Evolutionary conservation across 2,113 vertebrate genomes (phyloP).

Genomic region (Cyanocitta stelleri): DNA sequence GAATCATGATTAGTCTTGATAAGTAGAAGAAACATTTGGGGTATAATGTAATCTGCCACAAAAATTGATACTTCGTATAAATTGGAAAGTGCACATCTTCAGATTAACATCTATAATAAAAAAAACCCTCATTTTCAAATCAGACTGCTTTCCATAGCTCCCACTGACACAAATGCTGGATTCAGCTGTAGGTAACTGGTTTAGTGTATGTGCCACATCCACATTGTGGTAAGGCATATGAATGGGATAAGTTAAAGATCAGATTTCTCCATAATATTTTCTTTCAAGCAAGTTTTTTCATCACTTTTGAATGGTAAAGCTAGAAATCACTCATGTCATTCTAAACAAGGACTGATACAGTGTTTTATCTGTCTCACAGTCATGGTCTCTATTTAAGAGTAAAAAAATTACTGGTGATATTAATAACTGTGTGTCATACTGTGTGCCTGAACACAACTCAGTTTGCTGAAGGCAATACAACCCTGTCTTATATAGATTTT

Average conservation of each 20-base stretch:
- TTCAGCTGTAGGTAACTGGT: background rate
- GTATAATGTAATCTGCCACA: background rate
- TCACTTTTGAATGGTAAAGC: background rate
- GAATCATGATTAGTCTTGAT: background rate
- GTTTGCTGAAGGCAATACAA: background rate
- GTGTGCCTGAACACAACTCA: background rate
- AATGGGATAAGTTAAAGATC: background rate
- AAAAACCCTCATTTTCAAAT: background rate
- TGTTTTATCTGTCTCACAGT: background rate
- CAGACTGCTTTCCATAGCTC: background rate
- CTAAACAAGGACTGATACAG: background rate
- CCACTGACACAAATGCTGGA: background rate
- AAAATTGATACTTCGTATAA: background rate
- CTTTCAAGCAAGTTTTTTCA: background rate
- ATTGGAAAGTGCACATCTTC: background rate
- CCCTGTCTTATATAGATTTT: background rate
- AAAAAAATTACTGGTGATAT: background rate
- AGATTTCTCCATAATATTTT: background rate
- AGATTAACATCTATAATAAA: background rate
- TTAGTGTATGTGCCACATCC: background rate
- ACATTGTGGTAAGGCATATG: background rate
- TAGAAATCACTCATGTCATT: background rate
- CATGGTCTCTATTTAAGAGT: background rate
- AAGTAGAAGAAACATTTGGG: background rate
- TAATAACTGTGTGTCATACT: background rate